Conservation (phyloP, 1,140 invertebrate species). For the Eupristina koningsbergeri region DNA sequence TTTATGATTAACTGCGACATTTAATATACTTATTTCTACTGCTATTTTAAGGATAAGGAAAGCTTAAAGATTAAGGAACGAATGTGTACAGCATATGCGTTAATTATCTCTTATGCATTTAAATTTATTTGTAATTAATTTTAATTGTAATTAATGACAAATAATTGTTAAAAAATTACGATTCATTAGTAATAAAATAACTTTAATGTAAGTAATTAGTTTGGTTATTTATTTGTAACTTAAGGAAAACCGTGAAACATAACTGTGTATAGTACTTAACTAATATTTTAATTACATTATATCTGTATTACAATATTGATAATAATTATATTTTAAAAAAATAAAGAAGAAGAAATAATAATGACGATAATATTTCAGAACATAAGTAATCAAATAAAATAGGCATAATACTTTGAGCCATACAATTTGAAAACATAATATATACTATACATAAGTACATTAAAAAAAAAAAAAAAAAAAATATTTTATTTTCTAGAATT, state of each 20-base stretch:
- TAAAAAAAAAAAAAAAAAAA: slow-evolving; percentile 10
- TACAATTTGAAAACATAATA: not conserved
- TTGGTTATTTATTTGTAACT: not conserved
- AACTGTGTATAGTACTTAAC: not conserved
- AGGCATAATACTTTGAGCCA: too few species aligned
- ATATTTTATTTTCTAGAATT: slow-evolving; percentile 10
- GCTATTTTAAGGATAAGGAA: not conserved
- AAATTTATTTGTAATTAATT: not conserved
- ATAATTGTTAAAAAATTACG: not conserved
- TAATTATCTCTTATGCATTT: not conserved
- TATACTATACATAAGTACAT: not conserved
- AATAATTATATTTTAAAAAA: too few species aligned
- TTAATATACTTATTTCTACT: not conserved
- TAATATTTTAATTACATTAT: not conserved
- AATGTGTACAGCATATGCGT: not conserved
- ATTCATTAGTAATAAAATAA: not conserved
- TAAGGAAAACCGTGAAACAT: too few species aligned
- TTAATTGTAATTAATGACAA: not conserved
- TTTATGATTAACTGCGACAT: slow-evolving; percentile 1
- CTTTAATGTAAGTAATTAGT: not conserved
- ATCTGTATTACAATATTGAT: not conserved
- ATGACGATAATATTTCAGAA: not conserved
- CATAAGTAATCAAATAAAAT: not conserved
- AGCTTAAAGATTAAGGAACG: not conserved
- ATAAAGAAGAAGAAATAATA: too few species aligned